Evolutionary conservation across 2,888 invertebrate species (phyloP), one percentile per base, ranked within the genome.

Genomic region (Orthonevra nobilis): DNA sequence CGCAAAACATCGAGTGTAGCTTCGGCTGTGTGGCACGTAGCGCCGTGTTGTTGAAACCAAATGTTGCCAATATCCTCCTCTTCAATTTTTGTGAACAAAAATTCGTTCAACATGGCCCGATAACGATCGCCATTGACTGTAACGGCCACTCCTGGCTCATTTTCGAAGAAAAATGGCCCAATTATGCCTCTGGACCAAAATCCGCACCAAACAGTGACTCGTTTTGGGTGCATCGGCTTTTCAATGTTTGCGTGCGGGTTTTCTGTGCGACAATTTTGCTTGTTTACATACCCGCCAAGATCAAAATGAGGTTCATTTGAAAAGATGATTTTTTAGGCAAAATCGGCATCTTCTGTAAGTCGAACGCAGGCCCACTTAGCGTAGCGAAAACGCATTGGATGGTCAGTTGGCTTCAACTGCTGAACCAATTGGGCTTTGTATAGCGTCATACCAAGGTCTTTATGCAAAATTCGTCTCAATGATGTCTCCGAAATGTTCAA

Each of bases 161-260:
- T 66, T 56, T 66, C n/a, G 14, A 56, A 66, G 20, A 66, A 52
- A 44, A 42, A 66, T 32, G 40, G 52, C 32, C 66, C 66, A 19
- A 40, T 66, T 15, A 56, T 34, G 42, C 36, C 54, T 15, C 56
- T 50, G n/a, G 44, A 10, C 17, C 66, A 66, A 32, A 64, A 52
- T 40, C 17, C 64, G 42, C 36, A 64, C 52, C 52, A 52, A 42
- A 42, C 52, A 42, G 64, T 66, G 7, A 42, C 56, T 30, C 36
- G 10, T 46, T 38, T 20, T 6, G 32, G 23, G 23, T 54, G 44
- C 54, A 66, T 40, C n/a, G 58, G n/a, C 9, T 60, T 19, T 23
- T 46, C 7, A 6, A 10, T 9, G 10, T 54, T 40, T 20, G 32
- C 54, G 6, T 28, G 19, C n/a, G 46, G 19, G 15, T 61, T 34